These are phyloP conservation scores for Cyrtonyx montezumae DNA, from an alignment of 2,113 vertebrate genomes.

Conservation along the genomic window DNA sequence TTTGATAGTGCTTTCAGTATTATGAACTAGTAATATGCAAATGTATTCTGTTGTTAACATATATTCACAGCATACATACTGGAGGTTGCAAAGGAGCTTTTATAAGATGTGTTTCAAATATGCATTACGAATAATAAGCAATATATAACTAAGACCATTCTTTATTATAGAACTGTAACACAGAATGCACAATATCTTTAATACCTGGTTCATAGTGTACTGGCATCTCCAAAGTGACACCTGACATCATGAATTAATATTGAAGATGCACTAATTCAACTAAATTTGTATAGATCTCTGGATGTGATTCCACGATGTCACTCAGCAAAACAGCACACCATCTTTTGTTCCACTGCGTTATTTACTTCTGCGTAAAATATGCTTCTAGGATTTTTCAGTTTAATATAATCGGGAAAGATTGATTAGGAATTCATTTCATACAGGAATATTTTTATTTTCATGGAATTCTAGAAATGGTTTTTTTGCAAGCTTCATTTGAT, in stretches of 20 bases:
- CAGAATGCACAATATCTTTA: conserved; percentile 26
- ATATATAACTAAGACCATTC: conserved; percentile 33
- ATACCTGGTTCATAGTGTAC: neutral
- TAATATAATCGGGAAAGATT: neutral
- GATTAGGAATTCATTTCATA: conserved; percentile 20
- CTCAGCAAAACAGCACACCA: neutral
- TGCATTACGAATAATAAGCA: conserved; percentile 55
- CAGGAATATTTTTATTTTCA: conserved; percentile 11
- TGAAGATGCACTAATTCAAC: conserved; percentile 43
- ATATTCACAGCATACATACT: conserved; percentile 58
- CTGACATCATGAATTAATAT: neutral
- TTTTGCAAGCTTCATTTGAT: conserved; percentile 36
- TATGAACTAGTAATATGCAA: conserved; percentile 65
- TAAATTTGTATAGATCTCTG: neutral
- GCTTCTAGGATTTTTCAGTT: conserved; percentile 16
- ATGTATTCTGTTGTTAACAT: conserved; percentile 69
- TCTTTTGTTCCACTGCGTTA: conserved; percentile 52
- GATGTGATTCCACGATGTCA: neutral
- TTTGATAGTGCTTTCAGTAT: conserved; percentile 56
- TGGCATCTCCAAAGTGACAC: neutral
- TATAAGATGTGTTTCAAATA: conserved; percentile 67
- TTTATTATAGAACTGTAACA: conserved; percentile 39
- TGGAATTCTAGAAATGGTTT: neutral
- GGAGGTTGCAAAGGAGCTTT: conserved; percentile 67
- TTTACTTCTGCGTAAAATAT: conserved; percentile 26